Evolutionary conservation across 2,888 invertebrate species (phyloP).

Genomic region (Epinotia nisella): DNA sequence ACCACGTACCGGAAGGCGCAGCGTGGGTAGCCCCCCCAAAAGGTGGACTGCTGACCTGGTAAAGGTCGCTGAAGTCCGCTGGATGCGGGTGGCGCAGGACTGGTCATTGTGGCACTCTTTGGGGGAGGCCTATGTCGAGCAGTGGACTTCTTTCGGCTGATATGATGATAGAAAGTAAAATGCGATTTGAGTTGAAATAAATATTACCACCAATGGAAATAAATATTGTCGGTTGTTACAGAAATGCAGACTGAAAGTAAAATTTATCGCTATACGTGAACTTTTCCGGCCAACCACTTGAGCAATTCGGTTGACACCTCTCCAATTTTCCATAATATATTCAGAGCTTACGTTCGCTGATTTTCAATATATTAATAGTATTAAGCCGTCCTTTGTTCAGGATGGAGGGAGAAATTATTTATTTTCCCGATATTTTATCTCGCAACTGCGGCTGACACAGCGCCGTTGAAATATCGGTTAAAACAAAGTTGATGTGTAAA

Average conservation of each 20-base stretch:
- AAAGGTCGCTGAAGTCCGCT: too few species aligned
- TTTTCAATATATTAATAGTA: conserved; percentile 41
- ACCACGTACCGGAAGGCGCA: too few species aligned
- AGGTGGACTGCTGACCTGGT: too few species aligned
- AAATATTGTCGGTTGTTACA: conserved; percentile 5
- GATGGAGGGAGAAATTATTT: conserved; percentile 41
- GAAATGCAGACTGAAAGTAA: conserved; percentile 11
- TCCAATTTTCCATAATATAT: conserved; percentile 28
- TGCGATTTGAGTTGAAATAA: neutral
- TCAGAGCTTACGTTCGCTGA: conserved; percentile 23
- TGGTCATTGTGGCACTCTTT: too few species aligned
- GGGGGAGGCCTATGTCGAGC: too few species aligned
- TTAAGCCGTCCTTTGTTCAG: conserved; percentile 43
- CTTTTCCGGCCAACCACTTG: conserved; percentile 7
- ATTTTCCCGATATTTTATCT: conserved; percentile 45
- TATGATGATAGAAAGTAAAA: too few species aligned
- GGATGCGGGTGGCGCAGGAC: too few species aligned
- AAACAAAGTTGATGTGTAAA: conserved; percentile 23
- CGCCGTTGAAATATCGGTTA: conserved; percentile 41
- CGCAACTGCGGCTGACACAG: conserved; percentile 45
- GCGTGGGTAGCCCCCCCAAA: too few species aligned
- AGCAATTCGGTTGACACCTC: conserved; percentile 28
- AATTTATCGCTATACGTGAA: conserved; percentile 13
- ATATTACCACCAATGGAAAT: neutral
- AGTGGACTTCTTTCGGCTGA: too few species aligned